Base-by-base conservation (phyloP, 2,888 invertebrate species). In the Pasiphila rectangulata region DNA sequence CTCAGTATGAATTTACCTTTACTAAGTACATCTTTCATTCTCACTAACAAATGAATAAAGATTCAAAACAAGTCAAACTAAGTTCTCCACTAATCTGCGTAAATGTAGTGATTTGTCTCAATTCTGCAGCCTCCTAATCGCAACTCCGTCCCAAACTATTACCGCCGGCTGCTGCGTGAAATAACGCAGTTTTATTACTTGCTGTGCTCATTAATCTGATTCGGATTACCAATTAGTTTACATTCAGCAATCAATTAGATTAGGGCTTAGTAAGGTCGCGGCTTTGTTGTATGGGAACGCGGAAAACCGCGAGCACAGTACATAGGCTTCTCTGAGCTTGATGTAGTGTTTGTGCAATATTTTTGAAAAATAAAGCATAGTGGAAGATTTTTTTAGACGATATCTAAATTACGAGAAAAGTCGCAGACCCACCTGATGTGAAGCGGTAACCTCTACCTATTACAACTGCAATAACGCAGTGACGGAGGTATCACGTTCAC, bases 221-320 rank as follows among this genome's bases (percentile, higher is more conserved):
- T 47, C 38, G 20, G 45, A 57, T 57, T 57, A 57, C 44, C 49
- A 49, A 57, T 57, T 57, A 57, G 43, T 51, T 46, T 36, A 29
- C 37, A 45, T 48, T 53, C 55, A 53, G 46, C 46, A 48, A 57
- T 52, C 51, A 52, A 52, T 57, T 54, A 50, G 49, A 50, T 42
- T 37, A 34, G 34, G 50, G 41, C 45, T 19, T 9, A 5, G 17
- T 19, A 19, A 32, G 10, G 32, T 9, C 17, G 5, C 9, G 32
- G 2, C 17, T 10, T 10, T 5, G 15, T 16, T 0, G 6, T 4
- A 2, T 4, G 5, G 6, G 27, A 27, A 13, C 27, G 27, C 12
- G 7, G 7, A 13, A 27, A n/a, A n/a, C n/a, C n/a, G n/a, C n/a
- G n/a, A n/a, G n/a, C n/a, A n/a, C n/a, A n/a, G n/a, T n/a, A n/a